Evolutionary conservation across 2,113 vertebrate species (phyloP).

Genomic region (Spizaetus ornatus): DNA sequence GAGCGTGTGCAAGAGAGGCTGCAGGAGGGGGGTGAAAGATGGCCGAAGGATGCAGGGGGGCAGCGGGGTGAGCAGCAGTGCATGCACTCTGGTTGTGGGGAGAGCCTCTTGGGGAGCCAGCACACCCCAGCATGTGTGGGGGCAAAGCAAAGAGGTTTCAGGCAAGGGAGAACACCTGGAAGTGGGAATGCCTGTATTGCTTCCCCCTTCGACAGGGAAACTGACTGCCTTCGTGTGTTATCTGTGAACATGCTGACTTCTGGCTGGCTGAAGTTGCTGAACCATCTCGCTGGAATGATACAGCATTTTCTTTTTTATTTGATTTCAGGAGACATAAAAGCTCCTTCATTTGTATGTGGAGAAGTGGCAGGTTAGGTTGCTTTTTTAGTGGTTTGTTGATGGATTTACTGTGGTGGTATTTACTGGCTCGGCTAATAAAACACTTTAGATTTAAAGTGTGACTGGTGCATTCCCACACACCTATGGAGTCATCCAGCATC

Average conservation of each 20-base stretch:
- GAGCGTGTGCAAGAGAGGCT: neutral
- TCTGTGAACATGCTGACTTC: neutral
- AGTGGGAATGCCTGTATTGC: neutral
- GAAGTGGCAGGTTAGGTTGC: neutral
- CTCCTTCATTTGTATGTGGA: neutral
- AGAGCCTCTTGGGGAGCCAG: neutral
- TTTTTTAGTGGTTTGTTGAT: neutral
- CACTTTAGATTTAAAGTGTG: neutral
- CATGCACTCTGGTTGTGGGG: fast-evolving
- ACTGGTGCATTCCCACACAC: neutral
- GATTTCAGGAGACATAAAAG: neutral
- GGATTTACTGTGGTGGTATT: neutral
- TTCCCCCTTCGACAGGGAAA: neutral
- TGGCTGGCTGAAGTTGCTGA: neutral
- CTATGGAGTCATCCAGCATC: neutral
- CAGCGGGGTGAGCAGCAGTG: neutral
- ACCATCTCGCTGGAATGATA: neutral
- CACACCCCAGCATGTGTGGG: fast-evolving
- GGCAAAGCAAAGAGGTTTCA: neutral
- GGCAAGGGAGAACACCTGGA: neutral
- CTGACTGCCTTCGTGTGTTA: neutral
- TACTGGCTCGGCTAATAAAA: neutral
- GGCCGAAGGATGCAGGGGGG: fast-evolving
- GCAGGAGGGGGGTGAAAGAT: neutral
- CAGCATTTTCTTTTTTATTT: neutral